Conservation (phyloP, 2,113 vertebrate genomes). For the Daphoenositta chrysoptera region DNA sequence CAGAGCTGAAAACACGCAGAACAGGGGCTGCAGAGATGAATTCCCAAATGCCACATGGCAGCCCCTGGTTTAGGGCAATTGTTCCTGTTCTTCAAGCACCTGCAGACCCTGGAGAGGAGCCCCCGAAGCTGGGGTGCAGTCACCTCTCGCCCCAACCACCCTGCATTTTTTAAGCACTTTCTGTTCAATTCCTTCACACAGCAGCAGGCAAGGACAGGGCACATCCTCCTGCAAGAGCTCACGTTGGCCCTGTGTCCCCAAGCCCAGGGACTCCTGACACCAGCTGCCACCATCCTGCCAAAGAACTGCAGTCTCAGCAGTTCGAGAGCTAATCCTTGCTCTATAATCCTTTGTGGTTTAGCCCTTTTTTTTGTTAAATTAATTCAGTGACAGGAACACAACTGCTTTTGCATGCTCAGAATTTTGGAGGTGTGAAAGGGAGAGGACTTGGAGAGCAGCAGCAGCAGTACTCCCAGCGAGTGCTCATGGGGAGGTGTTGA, state of each 20-base stretch:
- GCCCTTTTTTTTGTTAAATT: neutral
- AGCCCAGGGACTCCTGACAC: neutral
- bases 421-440: neutral
- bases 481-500: neutral
- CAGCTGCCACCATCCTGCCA: neutral
- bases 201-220: accelerated
- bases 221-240: neutral
- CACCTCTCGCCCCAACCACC: neutral
- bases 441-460: neutral
- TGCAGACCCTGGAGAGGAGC: neutral
- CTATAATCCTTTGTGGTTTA: neutral
- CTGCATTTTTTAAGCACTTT: neutral
- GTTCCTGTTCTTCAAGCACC: neutral
- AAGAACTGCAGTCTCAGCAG: neutral
- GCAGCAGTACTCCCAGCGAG: neutral
- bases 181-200: neutral
- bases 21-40: accelerated
- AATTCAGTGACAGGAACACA: neutral
- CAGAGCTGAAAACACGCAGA: neutral
- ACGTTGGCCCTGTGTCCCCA: accelerated
- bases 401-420: accelerated
- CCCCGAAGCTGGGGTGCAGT: neutral
- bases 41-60: neutral
- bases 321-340: neutral
- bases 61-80: neutral